phyloP scores from a whole-genome alignment of 2,797 vertebrate species.

The Podarcis lilfordi region DNA sequence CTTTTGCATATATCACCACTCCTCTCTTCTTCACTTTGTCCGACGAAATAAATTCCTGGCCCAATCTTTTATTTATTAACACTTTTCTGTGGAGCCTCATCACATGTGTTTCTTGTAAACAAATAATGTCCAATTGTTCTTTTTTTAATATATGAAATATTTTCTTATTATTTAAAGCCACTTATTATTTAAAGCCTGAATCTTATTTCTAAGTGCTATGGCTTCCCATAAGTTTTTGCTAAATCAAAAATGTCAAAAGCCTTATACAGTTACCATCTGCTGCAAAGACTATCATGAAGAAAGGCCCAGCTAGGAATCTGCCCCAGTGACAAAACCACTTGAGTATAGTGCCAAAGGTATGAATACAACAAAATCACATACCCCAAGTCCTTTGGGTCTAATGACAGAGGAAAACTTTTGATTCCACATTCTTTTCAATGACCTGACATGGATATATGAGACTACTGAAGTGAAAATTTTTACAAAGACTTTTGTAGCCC shows the following conservation, averaged over 20 bases:
- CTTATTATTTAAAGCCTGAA: background rate
- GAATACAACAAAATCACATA: background rate
- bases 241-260: slow-evolving; percentile 9
- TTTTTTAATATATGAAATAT: too few species aligned
- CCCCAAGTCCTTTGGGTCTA: background rate
- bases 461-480: background rate
- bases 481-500: background rate
- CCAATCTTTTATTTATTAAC: too few species aligned
- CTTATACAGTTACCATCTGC: background rate
- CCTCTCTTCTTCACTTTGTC: too few species aligned
- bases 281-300: background rate
- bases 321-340: background rate
- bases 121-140: too few species aligned
- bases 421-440: background rate
- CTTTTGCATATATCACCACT: too few species aligned
- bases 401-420: background rate
- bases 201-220: background rate
- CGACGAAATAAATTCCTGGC: too few species aligned
- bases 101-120: too few species aligned
- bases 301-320: background rate
- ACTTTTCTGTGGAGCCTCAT: too few species aligned
- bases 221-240: background rate
- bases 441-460: background rate
- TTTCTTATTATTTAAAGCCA: too few species aligned
- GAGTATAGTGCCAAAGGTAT: background rate